Evolutionary conservation across 2,113 vertebrate genomes (phyloP).

Genomic region (Syngnathoides biaculeatus): DNA sequence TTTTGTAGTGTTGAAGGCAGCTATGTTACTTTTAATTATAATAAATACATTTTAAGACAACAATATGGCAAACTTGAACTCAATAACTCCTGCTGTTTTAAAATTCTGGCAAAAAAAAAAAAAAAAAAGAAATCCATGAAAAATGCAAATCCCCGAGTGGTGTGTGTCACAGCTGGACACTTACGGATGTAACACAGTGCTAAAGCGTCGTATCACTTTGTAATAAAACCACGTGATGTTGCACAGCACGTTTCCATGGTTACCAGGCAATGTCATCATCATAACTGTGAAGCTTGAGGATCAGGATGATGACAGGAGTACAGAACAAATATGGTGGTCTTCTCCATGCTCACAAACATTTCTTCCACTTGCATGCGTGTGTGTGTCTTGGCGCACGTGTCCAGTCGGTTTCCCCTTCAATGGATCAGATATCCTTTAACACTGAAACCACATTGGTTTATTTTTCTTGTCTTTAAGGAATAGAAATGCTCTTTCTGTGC

Average conservation of each 20-base stretch:
- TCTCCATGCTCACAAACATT: slow-evolving; percentile 45
- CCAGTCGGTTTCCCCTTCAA: slow-evolving; percentile 46
- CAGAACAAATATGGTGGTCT: slow-evolving; percentile 65
- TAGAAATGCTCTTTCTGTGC: slow-evolving; percentile 56
- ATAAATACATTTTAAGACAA: background rate
- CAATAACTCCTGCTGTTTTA: background rate
- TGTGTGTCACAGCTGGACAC: background rate
- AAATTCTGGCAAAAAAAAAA: background rate
- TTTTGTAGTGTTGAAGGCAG: no score
- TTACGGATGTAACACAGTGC: background rate
- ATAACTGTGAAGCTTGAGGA: slow-evolving; percentile 29
- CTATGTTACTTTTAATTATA: no score
- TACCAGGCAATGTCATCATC: slow-evolving; percentile 50
- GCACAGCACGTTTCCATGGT: background rate
- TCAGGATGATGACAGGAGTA: slow-evolving; percentile 55
- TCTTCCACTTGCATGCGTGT: slow-evolving; percentile 36
- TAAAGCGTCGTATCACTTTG: background rate
- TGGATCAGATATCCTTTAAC: slow-evolving; percentile 58
- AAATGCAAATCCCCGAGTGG: background rate
- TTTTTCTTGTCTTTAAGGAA: slow-evolving; percentile 67
- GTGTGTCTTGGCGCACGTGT: slow-evolving; percentile 4
- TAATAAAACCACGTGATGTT: background rate
- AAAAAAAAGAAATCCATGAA: background rate
- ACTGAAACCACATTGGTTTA: slow-evolving; percentile 58
- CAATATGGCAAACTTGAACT: background rate